Base-by-base conservation (phyloP, 1,140 invertebrate species). In the Potamilus streckersoni region DNA sequence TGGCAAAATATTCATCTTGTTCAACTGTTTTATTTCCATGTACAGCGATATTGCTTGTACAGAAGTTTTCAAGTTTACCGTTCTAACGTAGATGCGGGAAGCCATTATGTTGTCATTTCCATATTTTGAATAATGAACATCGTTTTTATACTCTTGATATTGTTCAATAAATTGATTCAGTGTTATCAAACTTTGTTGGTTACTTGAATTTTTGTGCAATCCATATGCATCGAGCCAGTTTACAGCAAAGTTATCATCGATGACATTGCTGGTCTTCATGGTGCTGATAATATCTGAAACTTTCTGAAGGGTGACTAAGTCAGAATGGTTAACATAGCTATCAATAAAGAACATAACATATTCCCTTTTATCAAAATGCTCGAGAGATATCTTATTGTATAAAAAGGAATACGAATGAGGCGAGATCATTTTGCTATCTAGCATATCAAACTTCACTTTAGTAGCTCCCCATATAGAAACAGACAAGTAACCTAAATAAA, bases 51-150 rank as follows among this genome's bases (percentile, higher is more conserved):
- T 65, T 62, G 17, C 17, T 58, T 6, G 56, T 55, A 4, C n/a
- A 0, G 16, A 17, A 16, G 15, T 72, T 63, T 65, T 72, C 71
- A 23, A 63, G 55, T 66, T n/a, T 23, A 61, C 60, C 12, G 72
- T 68, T 61, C 67, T 74, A 49, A 74, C 49, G 58, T 68, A 74
- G 27, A 74, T 67, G 16, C 72, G 64, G 15, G 66, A 74, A 6
- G 65, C 64, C 17, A 55, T 67, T 19, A 74, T 31, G 14, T 31
- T 19, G 1, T 74, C 72, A 27, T 74, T 19, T 68, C 68, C 49
- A 56, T 67, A 74, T 15, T 60, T 31, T 13, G 64, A 65, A 68
- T 68, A 60, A 11, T 68, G 16, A 0, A 57, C 58, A 67, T 60
- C 19, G n/a, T 67, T 67, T 0, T 49, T 57, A 3, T 49, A 14